Conservation (phyloP, 2,797 vertebrate genomes). For the Cirrhinus mrigala region DNA sequence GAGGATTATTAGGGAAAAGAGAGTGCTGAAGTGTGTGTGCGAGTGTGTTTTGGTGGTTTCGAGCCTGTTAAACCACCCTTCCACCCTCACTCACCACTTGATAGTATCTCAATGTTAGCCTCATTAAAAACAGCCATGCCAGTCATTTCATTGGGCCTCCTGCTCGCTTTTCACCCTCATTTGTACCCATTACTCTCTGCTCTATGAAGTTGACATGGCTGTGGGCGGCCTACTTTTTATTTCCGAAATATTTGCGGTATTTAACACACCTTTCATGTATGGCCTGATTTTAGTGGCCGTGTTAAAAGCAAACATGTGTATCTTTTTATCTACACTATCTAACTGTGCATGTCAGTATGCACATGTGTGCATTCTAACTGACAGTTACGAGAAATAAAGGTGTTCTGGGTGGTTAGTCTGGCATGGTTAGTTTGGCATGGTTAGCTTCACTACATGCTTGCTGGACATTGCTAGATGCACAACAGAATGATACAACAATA, state of each 20-base stretch:
- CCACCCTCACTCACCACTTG: slow-evolving; percentile 80
- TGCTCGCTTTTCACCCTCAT: not conserved
- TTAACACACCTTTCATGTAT: not conserved
- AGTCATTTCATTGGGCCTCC: slow-evolving; percentile 35
- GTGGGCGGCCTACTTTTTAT: slow-evolving; percentile 43
- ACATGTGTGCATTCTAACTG: not conserved
- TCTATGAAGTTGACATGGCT: slow-evolving; percentile 42
- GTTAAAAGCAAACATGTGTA: slow-evolving; percentile 13
- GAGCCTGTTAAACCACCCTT: slow-evolving; percentile 80
- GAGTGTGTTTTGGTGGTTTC: slow-evolving; percentile 80
- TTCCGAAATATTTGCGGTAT: slow-evolving; percentile 23
- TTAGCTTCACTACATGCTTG: not conserved
- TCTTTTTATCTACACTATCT: slow-evolving; percentile 13
- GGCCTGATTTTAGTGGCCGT: not conserved
- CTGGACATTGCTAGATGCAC: not conserved
- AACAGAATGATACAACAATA: too few relatives aligned
- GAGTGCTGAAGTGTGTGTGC: slow-evolving; percentile 66
- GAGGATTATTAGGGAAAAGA: slow-evolving; percentile 57
- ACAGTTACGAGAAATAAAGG: not conserved
- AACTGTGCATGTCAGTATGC: not conserved
- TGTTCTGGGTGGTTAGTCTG: not conserved
- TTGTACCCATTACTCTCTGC: slow-evolving; percentile 8
- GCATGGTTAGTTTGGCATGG: not conserved
- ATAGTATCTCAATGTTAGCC: slow-evolving; percentile 79
- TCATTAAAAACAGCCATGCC: slow-evolving; percentile 69